Base-by-base conservation (phyloP, 2,113 vertebrate genomes). In the Platichthys flesus region DNA sequence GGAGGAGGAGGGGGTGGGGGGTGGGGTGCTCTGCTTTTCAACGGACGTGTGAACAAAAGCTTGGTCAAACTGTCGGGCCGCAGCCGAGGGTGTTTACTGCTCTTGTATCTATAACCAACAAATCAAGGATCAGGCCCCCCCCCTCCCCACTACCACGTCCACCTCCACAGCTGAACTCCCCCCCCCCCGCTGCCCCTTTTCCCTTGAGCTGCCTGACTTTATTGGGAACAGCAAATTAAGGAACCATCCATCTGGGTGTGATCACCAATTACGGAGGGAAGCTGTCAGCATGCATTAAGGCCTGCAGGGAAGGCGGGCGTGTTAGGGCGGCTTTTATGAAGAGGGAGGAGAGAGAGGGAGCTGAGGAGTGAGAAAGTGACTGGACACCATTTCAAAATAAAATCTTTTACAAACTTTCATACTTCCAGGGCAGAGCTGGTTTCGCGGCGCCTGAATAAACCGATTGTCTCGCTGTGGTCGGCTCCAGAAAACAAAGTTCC, bases 191-290 rank as follows among this genome's bases (percentile, higher is more conserved):
- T 85, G 67, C 79, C 84, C 81, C 71, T 74, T 68, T 81, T 81
- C 87, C 88, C 85, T 78, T 88, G 91, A 91, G 89, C 83, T 85
- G 92, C 88, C 84, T 83, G 83, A 81, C 88, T 92, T 92, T 93
- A 94, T 94, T 94, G 89, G 93, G 91, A 93, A 91, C 86, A 87
- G 89, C 93, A 93, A 93, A 95, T 94, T 91, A 94, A 91, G 91
- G 89, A 89, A 88, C 85, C 87, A 87, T 94, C 94, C 94, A 95
- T 94, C 93, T 95, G 94, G 93, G 94, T 94, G 93, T 95, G 93
- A 95, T 93, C 92, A 93, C 89, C 93, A 95, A 95, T 95, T 95
- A 95, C 37, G 69, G 89, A 90, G 90, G 90, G 91, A 93, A 94
- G 88, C 93, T 95, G 94, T 95, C 94, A 94, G 92, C 83, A 85